Conservation (phyloP, 2,113 vertebrate genomes). For the Oceanites oceanicus region DNA sequence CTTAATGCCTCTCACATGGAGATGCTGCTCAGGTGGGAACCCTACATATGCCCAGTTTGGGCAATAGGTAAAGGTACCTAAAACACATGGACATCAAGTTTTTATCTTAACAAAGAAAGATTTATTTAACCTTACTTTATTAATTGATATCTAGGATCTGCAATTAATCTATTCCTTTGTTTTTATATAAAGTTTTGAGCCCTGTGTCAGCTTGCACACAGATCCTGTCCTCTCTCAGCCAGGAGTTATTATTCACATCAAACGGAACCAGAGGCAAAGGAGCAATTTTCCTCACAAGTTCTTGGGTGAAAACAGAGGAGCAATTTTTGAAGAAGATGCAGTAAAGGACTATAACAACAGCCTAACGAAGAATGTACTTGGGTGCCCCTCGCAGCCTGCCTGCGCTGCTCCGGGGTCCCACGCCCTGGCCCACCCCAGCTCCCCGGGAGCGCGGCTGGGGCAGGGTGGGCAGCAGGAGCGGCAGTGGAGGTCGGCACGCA, state of each 20-base stretch:
- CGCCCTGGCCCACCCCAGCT: neutral
- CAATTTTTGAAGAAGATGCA: neutral
- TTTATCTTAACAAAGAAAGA: neutral
- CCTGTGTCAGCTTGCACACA: neutral
- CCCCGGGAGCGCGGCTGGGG: neutral
- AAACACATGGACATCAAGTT: neutral
- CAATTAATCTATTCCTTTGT: neutral
- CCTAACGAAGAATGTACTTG: fast-evolving
- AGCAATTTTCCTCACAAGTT: neutral
- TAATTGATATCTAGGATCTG: neutral
- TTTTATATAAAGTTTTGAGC: neutral
- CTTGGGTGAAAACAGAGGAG: neutral
- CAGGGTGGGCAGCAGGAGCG: neutral
- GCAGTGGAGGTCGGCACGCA: neutral
- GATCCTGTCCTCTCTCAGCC: neutral
- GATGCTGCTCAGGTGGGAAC: neutral
- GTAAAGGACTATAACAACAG: neutral
- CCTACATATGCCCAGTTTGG: fast-evolving
- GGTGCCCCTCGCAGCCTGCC: neutral
- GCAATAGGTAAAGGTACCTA: neutral
- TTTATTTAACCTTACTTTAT: neutral
- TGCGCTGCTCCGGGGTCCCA: neutral
- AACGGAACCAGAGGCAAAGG: neutral
- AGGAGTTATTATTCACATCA: neutral
- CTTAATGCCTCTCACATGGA: neutral